Evolutionary conservation across 2,113 vertebrate species (phyloP).

Genomic region (Mola mola): DNA sequence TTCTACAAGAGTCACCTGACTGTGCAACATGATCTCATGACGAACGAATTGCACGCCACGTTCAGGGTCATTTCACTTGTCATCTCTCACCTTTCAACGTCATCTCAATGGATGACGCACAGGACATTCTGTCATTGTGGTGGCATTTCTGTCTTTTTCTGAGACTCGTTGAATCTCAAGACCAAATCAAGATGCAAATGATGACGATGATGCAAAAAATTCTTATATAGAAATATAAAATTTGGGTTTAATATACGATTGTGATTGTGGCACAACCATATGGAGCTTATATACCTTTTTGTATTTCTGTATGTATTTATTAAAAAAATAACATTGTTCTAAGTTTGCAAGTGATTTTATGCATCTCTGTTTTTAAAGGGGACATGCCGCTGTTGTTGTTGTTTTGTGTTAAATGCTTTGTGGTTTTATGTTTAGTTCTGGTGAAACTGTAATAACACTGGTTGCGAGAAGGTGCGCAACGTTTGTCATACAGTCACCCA

Average conservation of each 20-base stretch:
- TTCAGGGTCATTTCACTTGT: neutral
- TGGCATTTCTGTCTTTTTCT: neutral
- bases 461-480: neutral
- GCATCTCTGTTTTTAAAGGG: neutral
- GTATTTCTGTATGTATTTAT: conserved; percentile 16
- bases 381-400: too few species aligned
- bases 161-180: too few species aligned
- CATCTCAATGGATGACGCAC: neutral
- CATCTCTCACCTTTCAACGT: conserved; percentile 1
- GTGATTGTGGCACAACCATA: neutral
- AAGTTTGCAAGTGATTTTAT: neutral
- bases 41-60: too few species aligned
- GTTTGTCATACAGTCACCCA: conserved; percentile 5
- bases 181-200: neutral
- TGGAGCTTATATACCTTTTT: conserved; percentile 2
- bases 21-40: too few species aligned
- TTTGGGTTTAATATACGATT: neutral
- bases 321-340: neutral
- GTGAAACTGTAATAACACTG: conserved; percentile 1
- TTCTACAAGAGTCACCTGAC: too few species aligned
- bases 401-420: neutral
- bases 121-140: neutral
- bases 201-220: neutral
- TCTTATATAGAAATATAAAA: neutral
- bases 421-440: neutral